A percentile compares a stretch with the other conserved stretches of the same genome.
These are phyloP conservation scores for Balearica regulorum DNA, from an alignment of 2,797 vertebrate species.

Conservation along the genomic window DNA sequence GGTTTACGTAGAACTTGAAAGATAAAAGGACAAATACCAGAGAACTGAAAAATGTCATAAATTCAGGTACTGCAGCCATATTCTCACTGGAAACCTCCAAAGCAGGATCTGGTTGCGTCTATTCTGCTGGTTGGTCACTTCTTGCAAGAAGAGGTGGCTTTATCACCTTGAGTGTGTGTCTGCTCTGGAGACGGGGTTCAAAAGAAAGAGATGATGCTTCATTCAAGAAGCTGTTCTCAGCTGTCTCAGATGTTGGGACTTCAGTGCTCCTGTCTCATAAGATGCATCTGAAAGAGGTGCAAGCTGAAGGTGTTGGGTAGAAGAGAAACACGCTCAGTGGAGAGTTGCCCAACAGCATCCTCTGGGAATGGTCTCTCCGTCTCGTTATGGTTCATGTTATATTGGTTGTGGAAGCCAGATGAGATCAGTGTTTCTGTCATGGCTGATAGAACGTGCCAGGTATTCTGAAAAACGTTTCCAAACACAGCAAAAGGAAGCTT, in stretches of 20 bases:
- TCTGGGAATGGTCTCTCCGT: not conserved
- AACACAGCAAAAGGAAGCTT: not conserved
- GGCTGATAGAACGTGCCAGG: not conserved
- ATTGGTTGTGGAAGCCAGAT: not conserved
- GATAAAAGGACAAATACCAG: not conserved
- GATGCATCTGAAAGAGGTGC: not conserved
- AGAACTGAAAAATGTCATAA: not conserved
- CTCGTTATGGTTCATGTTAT: fast-evolving
- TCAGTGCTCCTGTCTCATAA: not conserved
- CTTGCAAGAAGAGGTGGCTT: not conserved
- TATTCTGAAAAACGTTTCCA: not conserved
- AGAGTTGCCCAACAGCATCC: not conserved
- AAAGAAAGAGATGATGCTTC: not conserved
- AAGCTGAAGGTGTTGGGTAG: not conserved
- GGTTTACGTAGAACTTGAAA: not conserved
- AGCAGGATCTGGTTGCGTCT: not conserved
- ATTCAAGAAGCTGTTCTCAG: not conserved
- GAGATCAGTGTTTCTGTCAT: not conserved
- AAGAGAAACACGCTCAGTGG: not conserved
- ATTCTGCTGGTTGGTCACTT: not conserved
- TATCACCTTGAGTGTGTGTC: not conserved
- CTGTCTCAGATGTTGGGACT: not conserved
- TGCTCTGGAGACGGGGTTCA: not conserved
- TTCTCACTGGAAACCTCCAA: not conserved
- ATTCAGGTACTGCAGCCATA: not conserved